phyloP scores from a whole-genome alignment of 2,113 vertebrate genomes.

The Xenopus laevis region DNA sequence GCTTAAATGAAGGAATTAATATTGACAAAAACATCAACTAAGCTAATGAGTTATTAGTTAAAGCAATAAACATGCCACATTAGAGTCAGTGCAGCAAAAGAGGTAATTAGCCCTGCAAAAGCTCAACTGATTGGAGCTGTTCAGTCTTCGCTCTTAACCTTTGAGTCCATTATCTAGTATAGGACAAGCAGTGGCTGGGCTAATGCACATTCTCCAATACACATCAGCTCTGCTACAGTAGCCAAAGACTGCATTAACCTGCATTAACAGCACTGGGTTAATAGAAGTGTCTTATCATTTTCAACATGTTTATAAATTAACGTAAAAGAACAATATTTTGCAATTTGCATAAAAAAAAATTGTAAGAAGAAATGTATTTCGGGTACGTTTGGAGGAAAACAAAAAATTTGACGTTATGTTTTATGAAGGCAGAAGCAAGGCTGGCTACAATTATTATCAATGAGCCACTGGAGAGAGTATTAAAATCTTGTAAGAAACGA shows the following conservation, averaged over 20 bases:
- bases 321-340: no score
- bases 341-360: no score
- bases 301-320: background rate
- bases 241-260: conserved; percentile 48
- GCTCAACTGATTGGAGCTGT: conserved; percentile 58
- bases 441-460: background rate
- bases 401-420: background rate
- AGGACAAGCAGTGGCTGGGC: conserved; percentile 51
- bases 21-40: conserved; percentile 92
- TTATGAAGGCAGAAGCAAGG: background rate
- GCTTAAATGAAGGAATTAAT: conserved; percentile 85
- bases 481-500: background rate
- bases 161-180: conserved; percentile 56
- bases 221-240: conserved; percentile 44
- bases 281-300: background rate
- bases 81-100: conserved; percentile 75
- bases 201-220: conserved; percentile 51
- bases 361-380: background rate
- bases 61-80: conserved; percentile 95
- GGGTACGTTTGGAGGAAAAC: background rate
- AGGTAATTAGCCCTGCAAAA: conserved; percentile 79
- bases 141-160: conserved; percentile 61
- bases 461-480: background rate
- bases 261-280: conserved; percentile 32
- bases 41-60: conserved; percentile 97